Evolutionary conservation across 2,113 vertebrate species (phyloP).

Genomic region (Toxotes jaculatrix): DNA sequence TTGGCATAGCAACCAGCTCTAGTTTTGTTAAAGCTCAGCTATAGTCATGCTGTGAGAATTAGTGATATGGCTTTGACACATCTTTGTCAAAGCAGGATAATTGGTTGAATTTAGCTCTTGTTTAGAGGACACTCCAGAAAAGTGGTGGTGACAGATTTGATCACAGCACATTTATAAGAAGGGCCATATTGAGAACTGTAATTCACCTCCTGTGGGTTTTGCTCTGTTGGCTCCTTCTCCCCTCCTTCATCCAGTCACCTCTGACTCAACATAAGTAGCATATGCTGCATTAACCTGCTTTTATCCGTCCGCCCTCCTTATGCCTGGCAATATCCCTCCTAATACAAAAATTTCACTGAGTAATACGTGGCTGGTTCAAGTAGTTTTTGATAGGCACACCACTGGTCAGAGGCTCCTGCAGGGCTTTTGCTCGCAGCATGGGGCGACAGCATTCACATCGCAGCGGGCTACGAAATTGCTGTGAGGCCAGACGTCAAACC

Average conservation of each 20-base stretch:
- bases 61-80: background rate
- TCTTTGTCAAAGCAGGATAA: conserved; percentile 1
- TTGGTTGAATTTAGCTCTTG: conserved; percentile 1
- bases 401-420: conserved; percentile 40
- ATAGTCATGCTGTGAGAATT: background rate
- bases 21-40: conserved; percentile 19
- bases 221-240: background rate
- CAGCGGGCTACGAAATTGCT: conserved; percentile 57
- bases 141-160: background rate
- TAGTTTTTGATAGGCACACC: conserved; percentile 6
- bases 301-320: background rate
- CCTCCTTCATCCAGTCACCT: background rate
- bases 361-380: background rate
- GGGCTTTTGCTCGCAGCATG: conserved; percentile 51
- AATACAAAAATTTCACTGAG: background rate
- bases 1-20: conserved; percentile 22
- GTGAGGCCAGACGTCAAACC: conserved; percentile 53
- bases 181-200: background rate
- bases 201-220: background rate
- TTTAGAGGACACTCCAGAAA: background rate
- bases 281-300: conserved; percentile 2
- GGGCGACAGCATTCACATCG: conserved; percentile 42
- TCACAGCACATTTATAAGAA: conserved; percentile 2
- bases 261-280: conserved; percentile 4
- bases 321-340: conserved; percentile 5